Base-by-base conservation (phyloP, 2,888 invertebrate species). In the Meganola albula region DNA sequence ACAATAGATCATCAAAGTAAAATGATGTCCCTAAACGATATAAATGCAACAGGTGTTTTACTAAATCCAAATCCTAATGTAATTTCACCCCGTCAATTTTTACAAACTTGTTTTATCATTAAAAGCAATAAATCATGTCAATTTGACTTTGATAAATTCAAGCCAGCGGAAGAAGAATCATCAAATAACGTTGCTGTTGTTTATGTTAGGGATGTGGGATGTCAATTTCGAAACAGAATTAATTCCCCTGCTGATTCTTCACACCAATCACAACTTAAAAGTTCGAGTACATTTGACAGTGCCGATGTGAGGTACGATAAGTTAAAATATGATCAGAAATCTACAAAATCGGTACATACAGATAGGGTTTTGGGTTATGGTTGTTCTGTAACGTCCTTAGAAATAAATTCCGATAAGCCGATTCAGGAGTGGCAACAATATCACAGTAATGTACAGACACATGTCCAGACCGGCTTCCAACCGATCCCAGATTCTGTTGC, bases 171-270 rank as follows among this genome's bases (percentile, higher is more conserved):
- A 12, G 53, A 53, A 31, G 53, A 54, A 21, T 48, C 32, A 16
- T 10, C 34, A 0, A 68, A 62, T 27, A 58, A 54, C 9, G 71
- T 75, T 14, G 64, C 61, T 1, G 57, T 83, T 8, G 55, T 83
- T 40, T 83, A 70, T 36, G 75, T 84, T 18, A 71, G 83, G 54
- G 82, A 84, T 41, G 83, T 83, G 5, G 83, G 82, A 4, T 84
- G 83, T 45, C 84, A 84, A 42, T 82, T 80, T 43, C 54, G 63
- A 40, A 64, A 61, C 34, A 74, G 68, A 51, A 52, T 14, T 8
- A 47, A 38, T 39, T 52, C 56, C 2, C 59, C 56, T 1, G 60
- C 53, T 31, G 59, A 58, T 34, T 67, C 65, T 13, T 8, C 56
- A 12, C 32, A 60, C 12, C 59, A 58, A 25, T 54, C 62, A 3